Base-by-base conservation (phyloP, 2,113 vertebrate genomes). In the Piaya cayana region DNA sequence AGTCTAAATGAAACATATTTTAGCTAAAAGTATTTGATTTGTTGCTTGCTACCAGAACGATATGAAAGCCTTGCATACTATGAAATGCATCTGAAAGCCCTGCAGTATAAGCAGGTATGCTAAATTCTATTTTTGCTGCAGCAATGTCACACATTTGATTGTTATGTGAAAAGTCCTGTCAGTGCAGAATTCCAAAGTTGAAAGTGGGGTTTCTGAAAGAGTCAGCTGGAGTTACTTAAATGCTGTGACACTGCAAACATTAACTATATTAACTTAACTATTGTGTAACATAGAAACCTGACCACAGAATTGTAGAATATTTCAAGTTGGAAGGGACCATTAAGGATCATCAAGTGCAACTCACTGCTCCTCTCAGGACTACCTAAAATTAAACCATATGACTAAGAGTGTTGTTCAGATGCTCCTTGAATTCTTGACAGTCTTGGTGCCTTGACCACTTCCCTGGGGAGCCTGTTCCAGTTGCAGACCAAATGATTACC, bases 161-260 rank as follows among this genome's bases (percentile, higher is more conserved):
- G 32, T 72, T 63, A 62, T 1, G 4, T 9, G 45, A 82, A 82
- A 30, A 84, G 29, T 49, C 90, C n/a, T 63, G 6, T 25, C 18
- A 81, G 12, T 63, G 27, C 27, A 63, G 67, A 62, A 78, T 76
- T 76, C 30, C 53, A 50, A 55, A 87, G 64, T 42, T 93, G 42
- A 59, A 75, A 82, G 71, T 69, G 49, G 16, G 53, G 42, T 70
- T 95, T 94, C 86, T 91, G 59, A 85, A 53, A 3, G 8, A 87
- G 69, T 92, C 84, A 90, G 83, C 64, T 86, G 89, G 49, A 94
- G 71, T 82, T 89, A 77, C 64, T 86, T 65, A 49, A 90, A 83
- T 92, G 71, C 83, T 95, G 43, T 91, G 71, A 76, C 76, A 85
- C 36, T 70, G 27, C 49, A 91, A 49, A 76, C 29, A 47, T 55